Evolutionary conservation across 2,113 vertebrate species (phyloP).

Genomic region (Ardeotis arabs): DNA sequence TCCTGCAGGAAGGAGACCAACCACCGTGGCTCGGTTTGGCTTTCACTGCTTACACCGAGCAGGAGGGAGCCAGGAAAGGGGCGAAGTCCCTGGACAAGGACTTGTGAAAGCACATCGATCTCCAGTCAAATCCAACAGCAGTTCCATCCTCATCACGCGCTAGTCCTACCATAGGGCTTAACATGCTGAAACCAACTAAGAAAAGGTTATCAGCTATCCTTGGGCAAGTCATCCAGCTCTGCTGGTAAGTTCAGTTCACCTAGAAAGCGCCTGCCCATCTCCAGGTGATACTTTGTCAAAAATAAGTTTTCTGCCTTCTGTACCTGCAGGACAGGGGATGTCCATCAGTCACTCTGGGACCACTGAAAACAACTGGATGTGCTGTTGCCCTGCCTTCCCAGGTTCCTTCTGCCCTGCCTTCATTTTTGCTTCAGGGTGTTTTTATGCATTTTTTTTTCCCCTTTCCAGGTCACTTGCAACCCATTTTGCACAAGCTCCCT

Average conservation of each 20-base stretch:
- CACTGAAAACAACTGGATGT: background rate
- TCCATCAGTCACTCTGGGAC: rapidly evolving
- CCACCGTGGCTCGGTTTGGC: rapidly evolving
- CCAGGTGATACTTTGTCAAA: background rate
- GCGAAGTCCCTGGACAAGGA: background rate
- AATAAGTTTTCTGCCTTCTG: background rate
- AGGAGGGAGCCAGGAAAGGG: background rate
- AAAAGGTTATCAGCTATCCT: background rate
- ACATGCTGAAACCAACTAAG: background rate
- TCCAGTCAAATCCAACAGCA: background rate
- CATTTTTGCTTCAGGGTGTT: background rate
- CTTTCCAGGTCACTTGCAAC: background rate
- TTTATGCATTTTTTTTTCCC: background rate
- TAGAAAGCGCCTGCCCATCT: background rate
- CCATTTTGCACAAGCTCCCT: background rate
- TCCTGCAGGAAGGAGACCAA: background rate
- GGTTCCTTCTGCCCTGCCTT: background rate
- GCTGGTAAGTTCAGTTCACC: background rate
- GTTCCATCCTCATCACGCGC: rapidly evolving
- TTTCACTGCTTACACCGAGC: rapidly evolving
- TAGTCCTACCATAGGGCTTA: rapidly evolving
- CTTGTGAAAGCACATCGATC: background rate
- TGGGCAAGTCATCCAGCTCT: background rate
- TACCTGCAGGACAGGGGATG: background rate
- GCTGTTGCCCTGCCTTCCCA: background rate